Percentiles rank a stretch among this genome's conserved stretches.
Conservation (phyloP, 2,888 invertebrate genomes). For the Cephus sareptanus region DNA sequence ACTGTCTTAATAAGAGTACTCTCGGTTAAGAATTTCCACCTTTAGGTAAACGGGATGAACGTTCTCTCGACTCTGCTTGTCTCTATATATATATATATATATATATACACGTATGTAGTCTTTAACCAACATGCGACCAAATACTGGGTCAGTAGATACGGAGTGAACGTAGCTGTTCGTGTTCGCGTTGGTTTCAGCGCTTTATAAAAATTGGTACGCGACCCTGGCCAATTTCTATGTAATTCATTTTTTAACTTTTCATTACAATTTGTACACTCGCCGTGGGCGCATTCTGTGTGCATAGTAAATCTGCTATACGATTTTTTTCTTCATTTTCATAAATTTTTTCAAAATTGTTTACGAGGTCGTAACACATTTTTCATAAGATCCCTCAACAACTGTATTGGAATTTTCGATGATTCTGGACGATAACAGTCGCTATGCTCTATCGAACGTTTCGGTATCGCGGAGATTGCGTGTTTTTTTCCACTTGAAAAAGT, state of each 20-base stretch:
- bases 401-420: neutral
- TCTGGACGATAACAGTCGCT: neutral
- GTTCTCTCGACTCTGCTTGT: conserved; percentile 2
- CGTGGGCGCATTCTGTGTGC: too few species aligned
- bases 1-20: neutral
- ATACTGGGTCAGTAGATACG: conserved; percentile 35
- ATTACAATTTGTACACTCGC: neutral
- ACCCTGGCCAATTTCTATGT: neutral
- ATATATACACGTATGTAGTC: conserved; percentile 1
- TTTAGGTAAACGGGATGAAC: neutral
- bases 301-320: neutral
- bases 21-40: neutral
- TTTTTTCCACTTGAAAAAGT: neutral
- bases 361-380: neutral
- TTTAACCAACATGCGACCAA: conserved; percentile 2
- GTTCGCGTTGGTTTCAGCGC: neutral
- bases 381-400: neutral
- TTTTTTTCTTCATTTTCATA: neutral
- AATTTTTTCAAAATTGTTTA: neutral
- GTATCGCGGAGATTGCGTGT: neutral
- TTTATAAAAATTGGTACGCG: neutral
- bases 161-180: conserved; percentile 28
- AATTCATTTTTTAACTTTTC: neutral
- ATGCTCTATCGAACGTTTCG: neutral
- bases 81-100: conserved; percentile 7